These are phyloP conservation scores for Abrostola triplasia DNA, from an alignment of 2,888 invertebrate species.

Conservation along the genomic window DNA sequence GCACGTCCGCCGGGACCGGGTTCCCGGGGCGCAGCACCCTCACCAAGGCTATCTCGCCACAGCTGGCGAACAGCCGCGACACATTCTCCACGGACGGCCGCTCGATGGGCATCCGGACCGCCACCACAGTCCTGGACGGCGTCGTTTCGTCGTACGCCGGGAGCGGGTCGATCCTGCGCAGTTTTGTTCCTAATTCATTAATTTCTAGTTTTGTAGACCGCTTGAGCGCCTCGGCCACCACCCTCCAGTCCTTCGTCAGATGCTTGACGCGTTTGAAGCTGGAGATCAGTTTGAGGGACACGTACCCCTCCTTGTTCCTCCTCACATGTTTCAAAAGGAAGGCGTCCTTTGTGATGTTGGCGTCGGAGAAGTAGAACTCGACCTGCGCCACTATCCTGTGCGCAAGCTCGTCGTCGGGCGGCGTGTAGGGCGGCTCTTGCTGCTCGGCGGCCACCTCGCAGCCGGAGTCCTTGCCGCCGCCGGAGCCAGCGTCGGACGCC, in stretches of 20 bases:
- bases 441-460: slow-evolving; percentile 89
- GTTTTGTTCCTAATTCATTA: slow-evolving; percentile 96
- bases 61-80: slow-evolving; percentile 95
- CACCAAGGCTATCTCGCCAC: slow-evolving; percentile 96
- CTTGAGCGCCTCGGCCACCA: slow-evolving; percentile 95
- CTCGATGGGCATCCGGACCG: slow-evolving; percentile 94
- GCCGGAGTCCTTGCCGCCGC: slow-evolving; percentile 91
- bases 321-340: slow-evolving; percentile 98
- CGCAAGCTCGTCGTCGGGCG: slow-evolving; percentile 93
- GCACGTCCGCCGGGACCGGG: slow-evolving; percentile 96
- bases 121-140: slow-evolving; percentile 96
- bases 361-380: slow-evolving; percentile 98
- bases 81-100: slow-evolving; percentile 96
- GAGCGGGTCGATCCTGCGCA: slow-evolving; percentile 94
- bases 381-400: slow-evolving; percentile 95
- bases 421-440: slow-evolving; percentile 90
- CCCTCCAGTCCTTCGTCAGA: slow-evolving; percentile 97
- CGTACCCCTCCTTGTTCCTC: slow-evolving; percentile 98
- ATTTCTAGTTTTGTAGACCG: slow-evolving; percentile 94
- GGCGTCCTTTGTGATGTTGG: slow-evolving; percentile 97
- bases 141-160: slow-evolving; percentile 97
- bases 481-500: slow-evolving; percentile 90
- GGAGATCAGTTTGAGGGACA: slow-evolving; percentile 97
- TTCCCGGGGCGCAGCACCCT: slow-evolving; percentile 96
- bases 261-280: slow-evolving; percentile 98